Evolutionary conservation across 2,797 vertebrate species (phyloP), one percentile per base, ranked within the genome.

Genomic region (Rhinophrynus dorsalis): DNA sequence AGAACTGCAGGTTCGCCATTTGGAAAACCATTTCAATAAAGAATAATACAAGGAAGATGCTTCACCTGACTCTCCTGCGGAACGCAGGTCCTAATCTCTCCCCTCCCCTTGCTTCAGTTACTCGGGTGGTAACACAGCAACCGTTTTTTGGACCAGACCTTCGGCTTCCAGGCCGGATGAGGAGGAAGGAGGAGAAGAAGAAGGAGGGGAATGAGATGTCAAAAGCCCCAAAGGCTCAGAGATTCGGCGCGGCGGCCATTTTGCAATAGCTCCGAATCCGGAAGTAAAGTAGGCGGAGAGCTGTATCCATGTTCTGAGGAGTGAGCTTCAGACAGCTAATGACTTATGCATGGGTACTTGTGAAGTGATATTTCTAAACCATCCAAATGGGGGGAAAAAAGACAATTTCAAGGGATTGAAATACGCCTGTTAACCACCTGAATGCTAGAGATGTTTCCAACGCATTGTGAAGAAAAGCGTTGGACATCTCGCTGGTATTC

Each of bases 191-290:
- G 29, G 42, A 42, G 45, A 54, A 24, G 44, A 58, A 30, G 21
- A 30, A 55, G 54, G 21, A 40, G 50, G 40, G 29, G 50, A 13
- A 33, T 24, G 56, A 40, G 64, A 64, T 59, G 48, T 60, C 50
- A 51, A 32, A 50, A 56, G 12, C 32, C 40, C 12, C 8, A 40
- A 32, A n/a, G 9, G 17, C 20, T 64, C 13, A 71, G 23, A 48
- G 68, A 63, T 70, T 62, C 68, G 57, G 68, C 59, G 68, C 68
- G 52, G 68, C 68, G 51, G 68, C 68, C 68, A 71, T 71, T 71
- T 71, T 71, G 52, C 32, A 60, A 57, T 40, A 1, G 48, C 30
- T 50, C 1, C 56, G 32, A 57, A 48, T 63, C 50, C 68, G 68
- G 68, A 71, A 71, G 47, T 64, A 15, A 15, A 1, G 15, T 3